A percentile compares a stretch with the other conserved stretches of the same genome.
Conservation (phyloP, 2,888 invertebrate genomes). For the Torymus aiolomorphi region DNA sequence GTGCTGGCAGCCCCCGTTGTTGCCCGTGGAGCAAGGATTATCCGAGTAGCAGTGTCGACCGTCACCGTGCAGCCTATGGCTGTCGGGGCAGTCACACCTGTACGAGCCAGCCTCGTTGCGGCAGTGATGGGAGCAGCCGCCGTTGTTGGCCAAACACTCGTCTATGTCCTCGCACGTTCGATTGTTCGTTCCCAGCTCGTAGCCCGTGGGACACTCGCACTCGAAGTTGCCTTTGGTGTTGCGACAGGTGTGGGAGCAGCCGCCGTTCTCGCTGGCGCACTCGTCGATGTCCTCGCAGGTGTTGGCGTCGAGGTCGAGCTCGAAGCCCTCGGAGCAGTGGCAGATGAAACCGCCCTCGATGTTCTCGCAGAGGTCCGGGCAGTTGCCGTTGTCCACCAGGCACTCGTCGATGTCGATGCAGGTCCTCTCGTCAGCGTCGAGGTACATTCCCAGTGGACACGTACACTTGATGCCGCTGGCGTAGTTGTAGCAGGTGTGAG, state of each 20-base stretch:
- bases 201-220: conserved; percentile 79
- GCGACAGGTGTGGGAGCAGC: conserved; percentile 65
- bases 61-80: conserved; percentile 73
- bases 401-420: conserved; percentile 76
- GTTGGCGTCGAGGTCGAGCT: conserved; percentile 64
- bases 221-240: conserved; percentile 66
- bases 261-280: conserved; percentile 70
- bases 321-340: conserved; percentile 77
- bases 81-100: conserved; percentile 70
- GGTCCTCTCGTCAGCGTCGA: conserved; percentile 72
- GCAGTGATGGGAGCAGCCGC: conserved; percentile 77
- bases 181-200: conserved; percentile 71
- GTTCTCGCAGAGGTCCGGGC: conserved; percentile 77
- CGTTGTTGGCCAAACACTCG: conserved; percentile 73
- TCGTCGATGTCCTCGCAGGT: conserved; percentile 59
- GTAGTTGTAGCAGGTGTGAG: conserved; percentile 65
- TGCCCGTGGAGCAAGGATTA: conserved; percentile 63
- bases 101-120: conserved; percentile 73
- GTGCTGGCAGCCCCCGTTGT: conserved; percentile 76
- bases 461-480: conserved; percentile 74
- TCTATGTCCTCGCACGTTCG: conserved; percentile 74
- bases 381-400: conserved; percentile 72
- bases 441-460: conserved; percentile 77
- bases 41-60: conserved; percentile 71
- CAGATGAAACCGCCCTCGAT: conserved; percentile 78